Evolutionary conservation across 2,888 invertebrate species (phyloP).

Genomic region (Epistrophe grossulariae): DNA sequence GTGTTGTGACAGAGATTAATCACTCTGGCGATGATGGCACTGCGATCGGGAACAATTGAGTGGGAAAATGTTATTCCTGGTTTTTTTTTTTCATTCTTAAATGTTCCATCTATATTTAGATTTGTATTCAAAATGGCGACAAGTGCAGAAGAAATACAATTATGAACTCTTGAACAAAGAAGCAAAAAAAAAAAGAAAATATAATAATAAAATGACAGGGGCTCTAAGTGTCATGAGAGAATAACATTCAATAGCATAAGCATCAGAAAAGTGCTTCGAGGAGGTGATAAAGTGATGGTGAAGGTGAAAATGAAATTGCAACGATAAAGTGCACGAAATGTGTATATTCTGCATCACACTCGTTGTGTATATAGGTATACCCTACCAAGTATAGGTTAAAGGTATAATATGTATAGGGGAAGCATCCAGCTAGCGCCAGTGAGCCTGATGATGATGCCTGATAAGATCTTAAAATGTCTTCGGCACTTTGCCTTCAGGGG

Average conservation of each 20-base stretch:
- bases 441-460: slow-evolving; percentile 65
- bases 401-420: neutral
- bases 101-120: slow-evolving; percentile 27
- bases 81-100: neutral
- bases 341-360: slow-evolving; percentile 51
- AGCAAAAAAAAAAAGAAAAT: slow-evolving; percentile 4
- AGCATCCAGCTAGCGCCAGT: slow-evolving; percentile 35
- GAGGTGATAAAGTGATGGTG: slow-evolving; percentile 25
- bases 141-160: slow-evolving; percentile 66
- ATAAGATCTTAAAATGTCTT: slow-evolving; percentile 66
- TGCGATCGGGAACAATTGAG: slow-evolving; percentile 60
- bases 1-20: slow-evolving; percentile 72
- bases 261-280: slow-evolving; percentile 22
- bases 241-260: slow-evolving; percentile 54
- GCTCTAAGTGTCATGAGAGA: slow-evolving; percentile 56
- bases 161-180: slow-evolving; percentile 60
- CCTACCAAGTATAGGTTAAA: neutral
- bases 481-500: slow-evolving; percentile 54
- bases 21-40: slow-evolving; percentile 61
- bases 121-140: slow-evolving; percentile 50
- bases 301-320: slow-evolving; percentile 54
- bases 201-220: slow-evolving; percentile 30
- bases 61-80: slow-evolving; percentile 23
- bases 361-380: neutral
- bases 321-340: slow-evolving; percentile 69